Percentiles rank a stretch among this genome's conserved stretches.
phyloP scores from a whole-genome alignment of 2,888 invertebrate genomes.

The Argyresthia goedartella region DNA sequence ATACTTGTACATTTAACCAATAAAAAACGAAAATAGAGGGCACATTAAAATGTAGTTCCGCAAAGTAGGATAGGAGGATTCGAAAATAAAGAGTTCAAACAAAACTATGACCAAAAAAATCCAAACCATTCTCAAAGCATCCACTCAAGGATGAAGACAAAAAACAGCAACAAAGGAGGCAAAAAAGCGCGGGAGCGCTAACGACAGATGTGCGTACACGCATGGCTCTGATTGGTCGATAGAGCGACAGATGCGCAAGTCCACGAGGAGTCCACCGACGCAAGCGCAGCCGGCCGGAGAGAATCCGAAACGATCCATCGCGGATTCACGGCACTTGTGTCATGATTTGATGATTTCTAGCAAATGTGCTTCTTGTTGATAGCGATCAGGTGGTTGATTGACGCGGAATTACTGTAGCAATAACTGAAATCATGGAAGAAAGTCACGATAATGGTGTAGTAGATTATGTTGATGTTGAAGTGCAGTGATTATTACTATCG shows the following conservation, averaged over 20 bases:
- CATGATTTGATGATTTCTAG: slow-evolving; percentile 2
- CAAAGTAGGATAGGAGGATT: too few species aligned
- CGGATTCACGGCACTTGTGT: slow-evolving; percentile 15
- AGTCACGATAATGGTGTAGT: too few species aligned
- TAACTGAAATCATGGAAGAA: too few species aligned
- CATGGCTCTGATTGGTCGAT: slow-evolving; percentile 46
- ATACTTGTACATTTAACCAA: neutral
- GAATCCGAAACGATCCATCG: slow-evolving; percentile 29
- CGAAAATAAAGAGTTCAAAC: too few species aligned
- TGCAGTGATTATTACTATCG: neutral
- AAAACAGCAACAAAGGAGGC: slow-evolving; percentile 35
- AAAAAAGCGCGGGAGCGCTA: slow-evolving; percentile 37
- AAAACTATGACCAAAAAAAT: too few species aligned
- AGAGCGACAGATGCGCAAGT: slow-evolving; percentile 45
- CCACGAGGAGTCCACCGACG: neutral
- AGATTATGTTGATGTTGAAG: neutral
- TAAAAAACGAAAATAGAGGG: too few species aligned
- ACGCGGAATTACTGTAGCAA: too few species aligned
- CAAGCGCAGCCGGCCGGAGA: slow-evolving; percentile 12
- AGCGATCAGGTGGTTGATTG: too few species aligned
- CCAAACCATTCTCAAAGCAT: too few species aligned
- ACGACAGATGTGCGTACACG: slow-evolving; percentile 52
- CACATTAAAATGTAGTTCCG: too few species aligned
- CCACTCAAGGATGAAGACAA: slow-evolving; percentile 22
- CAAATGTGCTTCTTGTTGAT: neutral